Conservation (phyloP, 2,113 vertebrate species). For the Rhizomys pruinosus region DNA sequence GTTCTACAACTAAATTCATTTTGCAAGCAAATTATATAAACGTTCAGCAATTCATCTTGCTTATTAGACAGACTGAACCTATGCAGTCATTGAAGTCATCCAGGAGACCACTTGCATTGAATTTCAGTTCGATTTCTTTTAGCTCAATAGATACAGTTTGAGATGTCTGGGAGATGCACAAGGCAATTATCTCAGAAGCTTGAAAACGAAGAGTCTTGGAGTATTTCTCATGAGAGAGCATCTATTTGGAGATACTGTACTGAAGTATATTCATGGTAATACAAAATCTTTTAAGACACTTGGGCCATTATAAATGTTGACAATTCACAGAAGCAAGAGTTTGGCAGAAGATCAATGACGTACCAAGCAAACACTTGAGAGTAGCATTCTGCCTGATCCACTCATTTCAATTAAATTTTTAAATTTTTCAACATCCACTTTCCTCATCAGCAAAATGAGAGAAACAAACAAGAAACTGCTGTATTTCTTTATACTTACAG, state of each 20-base stretch:
- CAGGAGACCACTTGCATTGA: not conserved
- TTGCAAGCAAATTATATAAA: conserved; percentile 34
- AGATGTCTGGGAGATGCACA: conserved; percentile 39
- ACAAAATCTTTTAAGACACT: conserved; percentile 26
- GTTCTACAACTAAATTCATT: not conserved
- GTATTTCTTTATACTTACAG: not conserved
- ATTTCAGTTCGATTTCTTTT: conserved; percentile 62
- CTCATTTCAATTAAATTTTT: not conserved
- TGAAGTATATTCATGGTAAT: not conserved
- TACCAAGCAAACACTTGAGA: not conserved
- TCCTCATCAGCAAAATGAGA: not conserved
- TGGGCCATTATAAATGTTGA: not conserved
- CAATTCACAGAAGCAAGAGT: not conserved
- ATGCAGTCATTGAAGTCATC: not conserved
- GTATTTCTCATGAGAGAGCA: conserved; percentile 60
- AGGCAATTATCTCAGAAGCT: conserved; percentile 49
- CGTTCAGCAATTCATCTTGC: conserved; percentile 39
- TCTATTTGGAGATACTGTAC: conserved; percentile 16
- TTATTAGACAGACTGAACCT: conserved; percentile 25
- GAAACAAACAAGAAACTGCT: not conserved
- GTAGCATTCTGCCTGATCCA: not conserved
- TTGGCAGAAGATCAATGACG: not conserved
- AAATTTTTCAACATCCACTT: not conserved
- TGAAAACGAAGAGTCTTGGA: conserved; percentile 32
- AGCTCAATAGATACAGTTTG: conserved; percentile 50